Evolutionary conservation across 1,140 invertebrate species (phyloP).

Genomic region (Drosophila pachea): DNA sequence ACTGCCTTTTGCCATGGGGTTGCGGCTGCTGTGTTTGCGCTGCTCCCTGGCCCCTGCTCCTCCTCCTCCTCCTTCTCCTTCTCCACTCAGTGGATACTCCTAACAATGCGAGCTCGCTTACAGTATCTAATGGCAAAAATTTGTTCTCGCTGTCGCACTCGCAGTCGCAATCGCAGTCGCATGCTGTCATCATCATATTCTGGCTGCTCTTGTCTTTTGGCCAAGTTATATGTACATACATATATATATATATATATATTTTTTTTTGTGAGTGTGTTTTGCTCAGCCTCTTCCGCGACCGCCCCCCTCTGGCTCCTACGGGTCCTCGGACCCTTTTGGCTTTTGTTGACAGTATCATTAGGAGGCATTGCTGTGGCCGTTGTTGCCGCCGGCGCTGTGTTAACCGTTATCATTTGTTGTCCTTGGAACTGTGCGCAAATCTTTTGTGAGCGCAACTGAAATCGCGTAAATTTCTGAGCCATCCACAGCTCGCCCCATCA

Average conservation of each 20-base stretch:
- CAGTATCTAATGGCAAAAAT: conserved; percentile 72
- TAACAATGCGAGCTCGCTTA: conserved; percentile 54
- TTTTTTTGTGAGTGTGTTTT: conserved; percentile 7
- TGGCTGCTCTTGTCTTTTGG: conserved; percentile 24
- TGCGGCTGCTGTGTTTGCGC: conserved; percentile 27
- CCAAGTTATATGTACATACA: no score
- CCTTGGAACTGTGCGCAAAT: conserved; percentile 61
- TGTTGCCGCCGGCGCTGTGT: conserved; percentile 42
- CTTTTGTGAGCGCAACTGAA: conserved; percentile 45
- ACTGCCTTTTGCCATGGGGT: conserved; percentile 18
- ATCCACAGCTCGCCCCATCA: background rate
- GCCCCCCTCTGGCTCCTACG: background rate
- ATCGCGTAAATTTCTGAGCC: conserved; percentile 59
- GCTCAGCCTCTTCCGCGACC: conserved; percentile 3
- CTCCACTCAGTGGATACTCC: conserved; percentile 35
- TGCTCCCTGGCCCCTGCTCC: background rate
- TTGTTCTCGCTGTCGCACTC: conserved; percentile 55
- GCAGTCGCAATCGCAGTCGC: conserved; percentile 43
- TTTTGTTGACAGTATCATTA: conserved; percentile 72
- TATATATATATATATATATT: no score
- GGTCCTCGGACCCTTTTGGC: conserved; percentile 28
- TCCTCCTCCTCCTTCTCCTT: background rate
- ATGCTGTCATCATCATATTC: conserved; percentile 73
- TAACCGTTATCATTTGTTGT: conserved; percentile 77
- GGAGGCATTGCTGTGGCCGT: conserved; percentile 52